A percentile compares a stretch with the other conserved stretches of the same genome.
Evolutionary conservation across 2,797 vertebrate genomes (phyloP).

Genomic region (Acipenser transmontanus): DNA sequence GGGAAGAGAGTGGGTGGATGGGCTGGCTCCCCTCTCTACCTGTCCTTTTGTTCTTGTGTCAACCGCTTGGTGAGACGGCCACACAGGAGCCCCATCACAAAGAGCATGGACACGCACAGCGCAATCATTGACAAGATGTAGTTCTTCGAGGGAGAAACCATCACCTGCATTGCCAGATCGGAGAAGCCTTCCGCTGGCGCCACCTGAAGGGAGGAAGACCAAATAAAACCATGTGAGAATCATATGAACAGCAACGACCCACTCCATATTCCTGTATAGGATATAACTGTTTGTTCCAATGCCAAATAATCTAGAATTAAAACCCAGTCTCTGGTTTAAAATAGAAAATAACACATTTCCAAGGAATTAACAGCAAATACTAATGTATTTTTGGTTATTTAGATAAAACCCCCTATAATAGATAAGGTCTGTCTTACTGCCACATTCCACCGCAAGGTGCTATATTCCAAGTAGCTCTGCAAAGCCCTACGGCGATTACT

Average conservation of each 20-base stretch:
- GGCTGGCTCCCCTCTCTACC: constrained; percentile 68
- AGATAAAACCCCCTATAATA: no score
- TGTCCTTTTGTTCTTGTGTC: constrained; percentile 93
- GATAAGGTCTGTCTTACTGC: no score
- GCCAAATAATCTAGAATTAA: no score
- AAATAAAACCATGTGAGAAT: background rate
- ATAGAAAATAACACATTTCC: no score
- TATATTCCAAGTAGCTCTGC: no score
- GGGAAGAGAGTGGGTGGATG: constrained; percentile 36
- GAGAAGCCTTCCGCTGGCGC: constrained; percentile 91
- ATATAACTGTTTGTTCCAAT: no score
- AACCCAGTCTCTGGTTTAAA: no score
- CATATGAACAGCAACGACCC: background rate
- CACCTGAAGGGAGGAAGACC: constrained; percentile 57
- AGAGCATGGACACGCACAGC: constrained; percentile 76
- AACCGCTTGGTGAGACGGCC: constrained; percentile 92
- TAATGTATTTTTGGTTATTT: no score
- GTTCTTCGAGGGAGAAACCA: constrained; percentile 89
- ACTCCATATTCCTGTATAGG: no score
- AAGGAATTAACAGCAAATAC: no score
- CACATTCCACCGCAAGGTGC: no score
- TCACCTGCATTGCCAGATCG: constrained; percentile 89
- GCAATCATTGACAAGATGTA: constrained; percentile 88
- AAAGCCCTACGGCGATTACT: no score
- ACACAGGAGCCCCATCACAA: constrained; percentile 87